Evolutionary conservation across 23 tunicate genomes (phyloP).

Genomic region (Ascidia mentula): DNA sequence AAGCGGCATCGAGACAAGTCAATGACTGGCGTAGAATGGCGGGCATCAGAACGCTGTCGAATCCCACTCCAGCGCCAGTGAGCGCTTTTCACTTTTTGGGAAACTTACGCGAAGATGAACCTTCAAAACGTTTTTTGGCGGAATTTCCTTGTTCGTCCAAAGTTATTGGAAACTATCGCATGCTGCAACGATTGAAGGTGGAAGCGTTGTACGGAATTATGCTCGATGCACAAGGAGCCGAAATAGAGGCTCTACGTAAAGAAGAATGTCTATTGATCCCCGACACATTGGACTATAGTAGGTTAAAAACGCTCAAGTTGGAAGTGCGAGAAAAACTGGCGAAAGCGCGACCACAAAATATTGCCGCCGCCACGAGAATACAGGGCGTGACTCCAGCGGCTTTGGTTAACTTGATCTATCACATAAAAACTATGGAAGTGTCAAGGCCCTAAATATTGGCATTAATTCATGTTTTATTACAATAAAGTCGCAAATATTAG

Average conservation of each 20-base stretch:
- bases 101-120: slow-evolving; percentile 4
- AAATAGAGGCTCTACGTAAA: slow-evolving; percentile 45
- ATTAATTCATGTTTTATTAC: too few species aligned
- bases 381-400: slow-evolving; percentile 93
- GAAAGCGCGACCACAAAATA: slow-evolving; percentile 61
- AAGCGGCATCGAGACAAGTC: slow-evolving; percentile 16
- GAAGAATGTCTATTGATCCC: slow-evolving; percentile 77
- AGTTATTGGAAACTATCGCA: slow-evolving; percentile 19
- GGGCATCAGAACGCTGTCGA: not conserved
- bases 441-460: too few species aligned
- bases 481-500: too few species aligned
- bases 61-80: not conserved
- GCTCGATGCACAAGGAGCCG: slow-evolving; percentile 30
- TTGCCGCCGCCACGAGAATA: slow-evolving; percentile 87
- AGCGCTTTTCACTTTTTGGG: slow-evolving; percentile 56
- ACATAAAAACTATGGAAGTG: slow-evolving; percentile 41
- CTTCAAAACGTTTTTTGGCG: not conserved
- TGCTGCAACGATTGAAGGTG: slow-evolving; percentile 50
- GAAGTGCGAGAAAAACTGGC: slow-evolving; percentile 90
- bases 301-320: slow-evolving; percentile 33
- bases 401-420: slow-evolving; percentile 46
- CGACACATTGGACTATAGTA: slow-evolving; percentile 52
- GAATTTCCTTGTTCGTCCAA: not conserved
- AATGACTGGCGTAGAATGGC: slow-evolving; percentile 40
- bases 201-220: slow-evolving; percentile 48